Conservation (phyloP, 2,113 vertebrate genomes). For the Centropus unirufus region DNA sequence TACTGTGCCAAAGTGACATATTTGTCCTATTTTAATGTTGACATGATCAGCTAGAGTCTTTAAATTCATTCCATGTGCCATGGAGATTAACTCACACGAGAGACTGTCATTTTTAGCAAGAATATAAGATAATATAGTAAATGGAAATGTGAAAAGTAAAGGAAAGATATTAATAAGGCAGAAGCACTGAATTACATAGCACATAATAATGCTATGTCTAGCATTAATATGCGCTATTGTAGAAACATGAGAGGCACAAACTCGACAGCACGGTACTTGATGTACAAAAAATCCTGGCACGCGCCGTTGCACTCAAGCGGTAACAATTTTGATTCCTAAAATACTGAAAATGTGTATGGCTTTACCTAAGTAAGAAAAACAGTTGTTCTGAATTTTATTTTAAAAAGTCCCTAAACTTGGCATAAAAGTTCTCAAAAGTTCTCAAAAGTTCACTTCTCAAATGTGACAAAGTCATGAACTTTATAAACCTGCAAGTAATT, state of each 20-base stretch:
- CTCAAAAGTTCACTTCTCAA: not conserved
- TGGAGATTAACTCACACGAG: not conserved
- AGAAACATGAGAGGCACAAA: not conserved
- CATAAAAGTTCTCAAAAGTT: too few species aligned
- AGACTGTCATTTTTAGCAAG: slow-evolving; percentile 25
- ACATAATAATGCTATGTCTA: not conserved
- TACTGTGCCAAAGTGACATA: slow-evolving; percentile 37
- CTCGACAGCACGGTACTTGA: not conserved
- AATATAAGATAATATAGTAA: not conserved
- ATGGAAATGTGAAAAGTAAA: not conserved
- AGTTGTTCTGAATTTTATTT: not conserved
- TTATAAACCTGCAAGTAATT: not conserved
- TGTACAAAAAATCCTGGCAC: not conserved
- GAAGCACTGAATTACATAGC: not conserved
- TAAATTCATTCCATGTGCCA: slow-evolving; percentile 43
- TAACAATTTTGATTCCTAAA: not conserved
- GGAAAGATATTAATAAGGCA: not conserved
- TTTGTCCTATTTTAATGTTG: slow-evolving; percentile 60
- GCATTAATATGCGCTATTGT: not conserved
- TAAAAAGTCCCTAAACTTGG: not conserved
- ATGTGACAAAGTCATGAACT: not conserved
- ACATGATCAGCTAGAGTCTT: slow-evolving; percentile 32
- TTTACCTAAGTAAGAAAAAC: not conserved
- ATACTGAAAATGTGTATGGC: not conserved
- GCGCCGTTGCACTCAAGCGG: not conserved